Percentiles rank a stretch among this genome's conserved stretches.
Evolutionary conservation across 2,888 invertebrate genomes (phyloP).

Genomic region (Tortricodes alternella): DNA sequence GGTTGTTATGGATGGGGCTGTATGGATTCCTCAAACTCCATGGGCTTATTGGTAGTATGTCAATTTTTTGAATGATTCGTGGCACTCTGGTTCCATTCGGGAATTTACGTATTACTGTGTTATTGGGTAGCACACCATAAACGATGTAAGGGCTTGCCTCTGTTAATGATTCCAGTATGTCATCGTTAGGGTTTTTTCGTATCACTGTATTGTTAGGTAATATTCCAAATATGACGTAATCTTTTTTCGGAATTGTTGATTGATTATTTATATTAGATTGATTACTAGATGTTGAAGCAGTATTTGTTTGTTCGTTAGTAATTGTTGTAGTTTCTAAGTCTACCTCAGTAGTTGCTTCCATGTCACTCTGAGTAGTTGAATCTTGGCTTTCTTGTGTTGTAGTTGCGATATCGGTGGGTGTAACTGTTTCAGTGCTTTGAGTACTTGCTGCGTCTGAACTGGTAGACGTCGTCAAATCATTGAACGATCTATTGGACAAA

Average conservation of each 20-base stretch:
- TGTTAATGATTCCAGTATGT: conserved; percentile 85
- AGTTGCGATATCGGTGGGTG: conserved; percentile 36
- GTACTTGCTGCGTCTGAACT: conserved; percentile 36
- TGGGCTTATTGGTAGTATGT: conserved; percentile 84
- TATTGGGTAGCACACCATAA: conserved; percentile 90
- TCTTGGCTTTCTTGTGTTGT: conserved; percentile 31
- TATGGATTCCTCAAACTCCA: conserved; percentile 83
- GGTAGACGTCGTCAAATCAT: conserved; percentile 41
- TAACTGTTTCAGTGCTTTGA: conserved; percentile 43
- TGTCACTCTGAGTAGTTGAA: conserved; percentile 43
- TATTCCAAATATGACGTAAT: conserved; percentile 89
- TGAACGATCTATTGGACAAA: conserved; percentile 10
- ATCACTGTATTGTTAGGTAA: conserved; percentile 91
- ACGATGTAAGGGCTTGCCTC: conserved; percentile 88
- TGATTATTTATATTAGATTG: conserved; percentile 47
- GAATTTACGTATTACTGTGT: conserved; percentile 90
- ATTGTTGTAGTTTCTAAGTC: conserved; percentile 43
- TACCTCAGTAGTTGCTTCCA: conserved; percentile 46
- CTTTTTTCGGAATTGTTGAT: conserved; percentile 80
- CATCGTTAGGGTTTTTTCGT: conserved; percentile 87
- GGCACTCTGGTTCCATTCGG: conserved; percentile 91
- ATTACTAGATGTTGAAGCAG: conserved; percentile 47
- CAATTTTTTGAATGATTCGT: conserved; percentile 83
- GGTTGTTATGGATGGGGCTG: conserved; percentile 83
- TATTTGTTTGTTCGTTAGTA: conserved; percentile 43